A percentile compares a stretch with the other conserved stretches of the same genome.
Conservation (phyloP, 1,140 invertebrate genomes). For the Calliopsis andreniformis region DNA sequence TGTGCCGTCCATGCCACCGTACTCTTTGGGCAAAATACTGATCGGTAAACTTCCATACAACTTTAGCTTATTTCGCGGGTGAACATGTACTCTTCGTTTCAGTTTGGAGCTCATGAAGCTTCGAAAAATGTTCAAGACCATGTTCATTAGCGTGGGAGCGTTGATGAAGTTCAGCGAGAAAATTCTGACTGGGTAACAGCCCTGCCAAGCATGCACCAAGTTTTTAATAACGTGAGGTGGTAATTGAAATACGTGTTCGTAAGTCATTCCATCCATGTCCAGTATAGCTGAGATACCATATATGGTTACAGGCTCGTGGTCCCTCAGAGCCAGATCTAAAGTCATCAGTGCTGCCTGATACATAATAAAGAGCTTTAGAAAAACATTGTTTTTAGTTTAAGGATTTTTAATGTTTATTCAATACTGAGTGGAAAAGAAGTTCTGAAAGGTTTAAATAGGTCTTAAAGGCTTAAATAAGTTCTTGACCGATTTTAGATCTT, state of each 20-base stretch:
- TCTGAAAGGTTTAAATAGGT: too few species aligned
- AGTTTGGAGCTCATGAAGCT: slow-evolving; percentile 88
- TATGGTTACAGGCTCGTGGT: slow-evolving; percentile 82
- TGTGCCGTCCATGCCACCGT: slow-evolving; percentile 83
- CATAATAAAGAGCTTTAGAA: not conserved
- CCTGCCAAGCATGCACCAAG: slow-evolving; percentile 85
- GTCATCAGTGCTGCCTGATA: slow-evolving; percentile 82
- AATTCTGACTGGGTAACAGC: slow-evolving; percentile 86
- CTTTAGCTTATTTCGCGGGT: slow-evolving; percentile 74
- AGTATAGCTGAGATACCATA: slow-evolving; percentile 84
- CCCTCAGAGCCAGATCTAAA: slow-evolving; percentile 81
- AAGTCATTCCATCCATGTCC: slow-evolving; percentile 83
- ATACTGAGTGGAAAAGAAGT: too few species aligned
- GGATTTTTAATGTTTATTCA: too few species aligned
- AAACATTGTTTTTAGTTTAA: not conserved
- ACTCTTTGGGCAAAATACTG: slow-evolving; percentile 83
- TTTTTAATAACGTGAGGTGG: slow-evolving; percentile 83
- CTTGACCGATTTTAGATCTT: not conserved
- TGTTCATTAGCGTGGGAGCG: slow-evolving; percentile 85
- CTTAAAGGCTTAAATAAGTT: too few species aligned
- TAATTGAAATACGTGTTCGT: slow-evolving; percentile 84
- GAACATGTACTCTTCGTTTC: slow-evolving; percentile 82
- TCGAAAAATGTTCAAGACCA: slow-evolving; percentile 86
- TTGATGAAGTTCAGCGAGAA: slow-evolving; percentile 88
- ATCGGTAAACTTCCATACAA: slow-evolving; percentile 79